A percentile compares a stretch with the other conserved stretches of the same genome.
phyloP scores from a whole-genome alignment of 2,888 invertebrate species.

The Trachelus stipa region DNA sequence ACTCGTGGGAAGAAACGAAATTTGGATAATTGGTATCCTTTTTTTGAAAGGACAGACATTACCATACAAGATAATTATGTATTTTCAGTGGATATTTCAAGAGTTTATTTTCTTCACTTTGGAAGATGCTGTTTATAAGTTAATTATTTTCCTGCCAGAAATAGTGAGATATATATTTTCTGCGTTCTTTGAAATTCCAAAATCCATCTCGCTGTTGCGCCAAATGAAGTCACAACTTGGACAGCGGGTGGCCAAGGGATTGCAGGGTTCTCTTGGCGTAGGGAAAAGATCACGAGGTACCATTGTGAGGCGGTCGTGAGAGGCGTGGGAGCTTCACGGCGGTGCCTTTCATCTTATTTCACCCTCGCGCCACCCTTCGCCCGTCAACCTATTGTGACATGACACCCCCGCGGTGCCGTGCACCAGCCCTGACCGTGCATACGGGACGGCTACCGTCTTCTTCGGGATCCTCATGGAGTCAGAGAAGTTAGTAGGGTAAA shows the following conservation, averaged over 20 bases:
- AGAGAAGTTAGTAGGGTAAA: constrained; percentile 11
- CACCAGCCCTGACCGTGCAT: constrained; percentile 1
- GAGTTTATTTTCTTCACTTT: background rate
- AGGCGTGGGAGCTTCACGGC: constrained; percentile 60
- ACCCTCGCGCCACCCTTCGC: constrained; percentile 41
- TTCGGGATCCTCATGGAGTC: background rate
- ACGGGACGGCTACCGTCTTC: constrained; percentile 6
- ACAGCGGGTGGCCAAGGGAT: constrained; percentile 62
- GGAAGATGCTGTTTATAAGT: background rate
- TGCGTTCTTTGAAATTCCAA: background rate
- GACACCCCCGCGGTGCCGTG: constrained; percentile 36
- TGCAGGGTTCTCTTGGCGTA: constrained; percentile 30
- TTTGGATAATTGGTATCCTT: background rate
- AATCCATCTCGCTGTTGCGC: constrained; percentile 37
- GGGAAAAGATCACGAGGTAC: constrained; percentile 54
- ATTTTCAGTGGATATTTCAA: background rate
- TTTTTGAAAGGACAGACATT: background rate
- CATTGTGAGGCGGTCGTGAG: constrained; percentile 52
- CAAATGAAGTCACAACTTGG: constrained; percentile 65
- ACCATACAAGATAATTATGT: background rate
- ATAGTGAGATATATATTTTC: background rate
- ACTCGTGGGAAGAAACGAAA: background rate
- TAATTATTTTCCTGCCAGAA: background rate
- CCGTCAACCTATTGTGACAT: constrained; percentile 41
- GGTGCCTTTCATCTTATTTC: constrained; percentile 61